Conservation (phyloP, 2,888 invertebrate species). For the Desoria tigrina region DNA sequence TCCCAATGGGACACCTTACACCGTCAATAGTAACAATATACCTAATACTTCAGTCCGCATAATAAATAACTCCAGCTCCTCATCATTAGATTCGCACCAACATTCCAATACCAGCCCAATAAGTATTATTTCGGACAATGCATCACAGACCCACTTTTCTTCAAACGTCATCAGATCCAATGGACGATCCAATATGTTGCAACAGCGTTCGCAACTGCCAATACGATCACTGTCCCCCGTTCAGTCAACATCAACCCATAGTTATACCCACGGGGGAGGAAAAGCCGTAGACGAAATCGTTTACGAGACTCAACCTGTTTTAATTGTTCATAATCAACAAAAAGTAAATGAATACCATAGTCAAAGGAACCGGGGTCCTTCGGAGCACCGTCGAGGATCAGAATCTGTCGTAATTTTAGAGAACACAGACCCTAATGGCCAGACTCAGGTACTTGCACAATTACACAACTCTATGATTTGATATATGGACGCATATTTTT, state of each 20-base stretch:
- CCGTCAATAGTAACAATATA: not conserved
- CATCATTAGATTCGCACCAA: not conserved
- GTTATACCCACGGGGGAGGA: not conserved
- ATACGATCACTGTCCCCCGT: not conserved
- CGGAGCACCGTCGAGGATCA: not conserved
- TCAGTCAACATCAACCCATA: not conserved
- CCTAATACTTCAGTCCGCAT: not conserved
- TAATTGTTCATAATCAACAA: constrained; percentile 33
- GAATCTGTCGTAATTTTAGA: constrained; percentile 9
- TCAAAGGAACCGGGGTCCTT: not conserved
- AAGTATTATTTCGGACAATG: not conserved
- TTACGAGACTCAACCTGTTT: constrained; percentile 34
- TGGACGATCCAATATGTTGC: not conserved
- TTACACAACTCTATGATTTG: no score
- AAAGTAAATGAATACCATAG: constrained; percentile 6
- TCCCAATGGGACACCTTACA: not conserved
- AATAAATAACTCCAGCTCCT: not conserved
- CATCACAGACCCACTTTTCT: not conserved
- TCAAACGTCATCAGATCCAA: not conserved
- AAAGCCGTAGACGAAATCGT: constrained; percentile 22
- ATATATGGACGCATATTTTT: no score
- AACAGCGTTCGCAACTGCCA: not conserved
- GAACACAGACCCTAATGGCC: not conserved
- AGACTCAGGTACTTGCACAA: not conserved
- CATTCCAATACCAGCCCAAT: not conserved